These are phyloP conservation scores for Zaprionus vittiger DNA, from an alignment of 1,140 invertebrate species.

Conservation along the genomic window DNA sequence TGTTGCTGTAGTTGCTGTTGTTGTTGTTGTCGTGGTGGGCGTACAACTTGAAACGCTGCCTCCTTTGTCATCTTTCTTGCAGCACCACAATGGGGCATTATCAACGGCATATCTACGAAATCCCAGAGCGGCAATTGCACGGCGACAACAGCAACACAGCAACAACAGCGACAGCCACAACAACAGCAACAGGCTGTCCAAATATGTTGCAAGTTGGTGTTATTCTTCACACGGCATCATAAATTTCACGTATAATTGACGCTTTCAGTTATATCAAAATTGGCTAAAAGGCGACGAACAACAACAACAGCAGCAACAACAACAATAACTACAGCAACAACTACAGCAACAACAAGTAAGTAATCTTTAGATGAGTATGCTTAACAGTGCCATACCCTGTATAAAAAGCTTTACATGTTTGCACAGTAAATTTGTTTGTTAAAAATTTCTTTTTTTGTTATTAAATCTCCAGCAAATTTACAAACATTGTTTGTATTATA, in stretches of 20 bases:
- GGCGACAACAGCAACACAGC: constrained; percentile 27
- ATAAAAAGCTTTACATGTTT: too few relatives aligned
- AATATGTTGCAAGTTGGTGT: constrained; percentile 83
- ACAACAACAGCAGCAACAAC: constrained; percentile 16
- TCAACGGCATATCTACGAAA: constrained; percentile 69
- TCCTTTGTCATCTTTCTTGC: constrained; percentile 77
- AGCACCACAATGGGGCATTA: constrained; percentile 78
- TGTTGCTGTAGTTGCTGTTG: background rate
- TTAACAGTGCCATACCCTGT: too few relatives aligned
- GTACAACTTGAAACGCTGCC: constrained; percentile 52
- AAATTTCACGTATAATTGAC: constrained; percentile 84
- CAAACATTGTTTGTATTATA: too few relatives aligned
- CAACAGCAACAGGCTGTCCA: constrained; percentile 63
- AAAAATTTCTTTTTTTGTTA: too few relatives aligned
- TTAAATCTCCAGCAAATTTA: accelerated
- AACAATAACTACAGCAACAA: constrained; percentile 16
- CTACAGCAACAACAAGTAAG: background rate
- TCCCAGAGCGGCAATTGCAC: constrained; percentile 53
- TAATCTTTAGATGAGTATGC: too few relatives aligned
- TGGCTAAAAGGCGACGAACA: constrained; percentile 72
- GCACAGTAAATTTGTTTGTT: too few relatives aligned
- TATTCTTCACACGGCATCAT: constrained; percentile 83
- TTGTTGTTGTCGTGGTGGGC: constrained; percentile 58
- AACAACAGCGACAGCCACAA: constrained; percentile 19
- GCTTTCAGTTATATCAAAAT: constrained; percentile 83